These are phyloP conservation scores for Cirrhinus mrigala DNA, from an alignment of 2,797 vertebrate genomes.

Conservation along the genomic window DNA sequence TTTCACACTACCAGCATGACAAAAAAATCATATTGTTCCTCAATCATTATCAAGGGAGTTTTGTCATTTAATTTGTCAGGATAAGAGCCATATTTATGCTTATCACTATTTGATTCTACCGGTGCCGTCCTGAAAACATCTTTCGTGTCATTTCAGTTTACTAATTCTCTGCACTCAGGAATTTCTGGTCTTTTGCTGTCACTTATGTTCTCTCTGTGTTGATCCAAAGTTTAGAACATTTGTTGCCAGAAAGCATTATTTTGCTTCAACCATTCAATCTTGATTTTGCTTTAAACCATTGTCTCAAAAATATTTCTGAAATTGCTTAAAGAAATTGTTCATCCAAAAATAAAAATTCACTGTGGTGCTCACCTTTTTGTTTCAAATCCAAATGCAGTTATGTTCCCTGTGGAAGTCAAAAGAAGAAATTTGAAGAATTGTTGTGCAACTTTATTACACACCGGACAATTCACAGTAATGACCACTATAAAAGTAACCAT, in stretches of 20 bases:
- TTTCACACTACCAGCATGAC: slow-evolving; percentile 10
- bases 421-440: not conserved
- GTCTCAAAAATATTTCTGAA: not conserved
- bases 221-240: too few relatives aligned
- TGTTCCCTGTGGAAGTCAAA: not conserved
- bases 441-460: not conserved
- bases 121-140: not conserved
- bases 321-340: not conserved
- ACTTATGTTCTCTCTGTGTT: slow-evolving; percentile 7
- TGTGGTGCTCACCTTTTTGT: not conserved
- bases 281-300: not conserved
- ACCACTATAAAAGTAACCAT: not conserved
- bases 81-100: not conserved
- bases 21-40: not conserved
- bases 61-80: slow-evolving; percentile 25
- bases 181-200: slow-evolving; percentile 15
- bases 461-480: not conserved
- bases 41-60: slow-evolving; percentile 16
- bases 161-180: slow-evolving; percentile 12
- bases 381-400: not conserved
- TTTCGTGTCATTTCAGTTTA: not conserved
- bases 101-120: not conserved
- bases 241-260: too few relatives aligned
- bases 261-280: too few relatives aligned
- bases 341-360: not conserved